phyloP scores from a whole-genome alignment of 2,113 vertebrate species.

The Hirundichthys speculiger region DNA sequence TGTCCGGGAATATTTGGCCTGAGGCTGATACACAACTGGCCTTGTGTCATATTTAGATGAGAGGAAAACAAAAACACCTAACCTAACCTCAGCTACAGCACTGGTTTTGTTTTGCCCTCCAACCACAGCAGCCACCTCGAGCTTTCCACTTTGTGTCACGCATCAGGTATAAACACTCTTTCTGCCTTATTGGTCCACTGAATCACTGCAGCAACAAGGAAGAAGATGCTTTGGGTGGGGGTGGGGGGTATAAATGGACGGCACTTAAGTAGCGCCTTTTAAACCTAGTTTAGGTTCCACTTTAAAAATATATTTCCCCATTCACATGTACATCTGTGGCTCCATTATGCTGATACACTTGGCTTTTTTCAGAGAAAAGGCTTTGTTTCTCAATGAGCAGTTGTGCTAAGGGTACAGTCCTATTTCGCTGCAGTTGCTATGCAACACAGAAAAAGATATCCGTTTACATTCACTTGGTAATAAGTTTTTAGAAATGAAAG shows the following conservation, averaged over 20 bases:
- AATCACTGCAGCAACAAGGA: slow-evolving; percentile 40
- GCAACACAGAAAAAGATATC: slow-evolving; percentile 24
- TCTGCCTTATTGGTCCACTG: slow-evolving; percentile 49
- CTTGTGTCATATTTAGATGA: slow-evolving; percentile 61
- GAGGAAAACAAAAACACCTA: slow-evolving; percentile 52
- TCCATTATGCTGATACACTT: slow-evolving; percentile 27
- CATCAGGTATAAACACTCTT: slow-evolving; percentile 57
- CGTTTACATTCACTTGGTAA: slow-evolving; percentile 26
- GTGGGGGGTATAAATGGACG: slow-evolving; percentile 12
- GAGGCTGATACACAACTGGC: slow-evolving; percentile 45
- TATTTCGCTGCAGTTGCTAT: slow-evolving; percentile 31
- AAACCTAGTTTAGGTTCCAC: neutral
- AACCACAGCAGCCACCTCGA: slow-evolving; percentile 53
- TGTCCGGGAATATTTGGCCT: slow-evolving; percentile 40
- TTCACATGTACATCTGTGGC: slow-evolving; percentile 14
- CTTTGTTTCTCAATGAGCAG: slow-evolving; percentile 27
- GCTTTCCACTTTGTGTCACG: slow-evolving; percentile 48
- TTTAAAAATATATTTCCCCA: too few relatives aligned
- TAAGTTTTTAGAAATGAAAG: slow-evolving; percentile 5
- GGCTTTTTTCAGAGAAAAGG: slow-evolving; percentile 31
- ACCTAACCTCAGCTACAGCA: slow-evolving; percentile 44
- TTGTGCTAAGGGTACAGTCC: slow-evolving; percentile 31
- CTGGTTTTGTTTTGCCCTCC: slow-evolving; percentile 66
- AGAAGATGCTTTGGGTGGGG: slow-evolving; percentile 31
- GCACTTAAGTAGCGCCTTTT: neutral